Evolutionary conservation across 2,888 invertebrate species (phyloP).

Genomic region (Drosophila anomalata): DNA sequence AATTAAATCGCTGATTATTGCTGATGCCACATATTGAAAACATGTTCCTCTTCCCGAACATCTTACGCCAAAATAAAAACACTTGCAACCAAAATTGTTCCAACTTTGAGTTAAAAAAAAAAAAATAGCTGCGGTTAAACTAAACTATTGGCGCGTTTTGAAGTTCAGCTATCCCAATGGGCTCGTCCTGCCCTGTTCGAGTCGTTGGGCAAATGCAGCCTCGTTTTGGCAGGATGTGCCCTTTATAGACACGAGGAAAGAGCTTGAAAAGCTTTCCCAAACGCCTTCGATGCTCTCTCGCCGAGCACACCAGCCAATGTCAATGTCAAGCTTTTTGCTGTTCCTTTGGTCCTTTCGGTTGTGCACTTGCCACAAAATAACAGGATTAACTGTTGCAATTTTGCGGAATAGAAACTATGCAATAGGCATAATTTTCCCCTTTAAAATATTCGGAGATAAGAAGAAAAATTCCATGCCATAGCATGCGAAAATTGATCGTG

Average conservation of each 20-base stretch:
- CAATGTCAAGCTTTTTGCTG: constrained; percentile 41
- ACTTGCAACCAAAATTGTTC: background rate
- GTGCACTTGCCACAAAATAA: background rate
- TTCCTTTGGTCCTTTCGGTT: background rate
- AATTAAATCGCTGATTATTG: background rate
- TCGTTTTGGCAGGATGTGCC: background rate
- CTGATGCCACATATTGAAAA: background rate
- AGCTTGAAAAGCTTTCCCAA: constrained; percentile 19
- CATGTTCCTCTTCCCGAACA: constrained; percentile 10
- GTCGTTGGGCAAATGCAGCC: constrained; percentile 40
- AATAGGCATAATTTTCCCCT: background rate
- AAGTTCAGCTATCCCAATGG: background rate
- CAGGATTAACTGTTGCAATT: background rate
- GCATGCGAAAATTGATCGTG: too few relatives aligned
- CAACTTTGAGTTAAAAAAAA: background rate
- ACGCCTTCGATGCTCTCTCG: constrained; percentile 8
- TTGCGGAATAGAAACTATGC: background rate
- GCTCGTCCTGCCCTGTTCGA: background rate
- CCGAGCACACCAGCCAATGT: constrained; percentile 34
- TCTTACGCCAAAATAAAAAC: constrained; percentile 13
- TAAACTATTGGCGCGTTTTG: background rate
- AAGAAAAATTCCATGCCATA: background rate
- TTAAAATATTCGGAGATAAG: background rate
- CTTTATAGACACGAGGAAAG: constrained; percentile 35
- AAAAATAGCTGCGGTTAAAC: constrained; percentile 11